phyloP scores from a whole-genome alignment of 1,140 invertebrate genomes.

The Philopotamus ludificatus region DNA sequence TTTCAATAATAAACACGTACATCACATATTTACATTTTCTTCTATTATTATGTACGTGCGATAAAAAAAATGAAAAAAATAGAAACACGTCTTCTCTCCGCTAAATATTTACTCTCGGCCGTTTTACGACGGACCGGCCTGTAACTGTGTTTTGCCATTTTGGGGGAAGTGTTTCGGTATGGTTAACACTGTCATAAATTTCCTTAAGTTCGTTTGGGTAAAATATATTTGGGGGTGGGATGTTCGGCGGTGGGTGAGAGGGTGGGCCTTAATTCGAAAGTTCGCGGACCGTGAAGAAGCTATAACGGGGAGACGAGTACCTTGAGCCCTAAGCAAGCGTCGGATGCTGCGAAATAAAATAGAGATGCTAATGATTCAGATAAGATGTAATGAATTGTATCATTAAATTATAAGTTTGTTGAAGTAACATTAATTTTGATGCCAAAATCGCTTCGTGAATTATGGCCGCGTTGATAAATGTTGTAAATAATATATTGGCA shows the following conservation, averaged over 20 bases:
- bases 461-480: no score
- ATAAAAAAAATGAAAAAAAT: no score
- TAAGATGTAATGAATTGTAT: background rate
- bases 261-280: conserved; percentile 13
- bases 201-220: conserved; percentile 35
- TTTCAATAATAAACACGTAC: no score
- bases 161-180: conserved; percentile 35
- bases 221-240: conserved; percentile 21
- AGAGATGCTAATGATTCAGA: background rate
- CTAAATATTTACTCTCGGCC: no score
- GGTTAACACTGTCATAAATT: conserved; percentile 37
- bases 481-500: no score
- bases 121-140: no score
- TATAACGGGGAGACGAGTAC: conserved; percentile 9
- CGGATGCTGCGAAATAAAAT: background rate
- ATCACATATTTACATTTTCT: no score
- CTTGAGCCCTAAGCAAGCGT: background rate
- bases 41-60: no score
- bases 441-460: no score
- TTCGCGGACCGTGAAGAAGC: conserved; percentile 7
- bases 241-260: conserved; percentile 5
- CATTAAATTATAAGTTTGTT: no score
- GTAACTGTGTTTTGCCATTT: conserved; percentile 29
- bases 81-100: no score
- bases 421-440: no score